Evolutionary conservation across 2,797 vertebrate species (phyloP).

Genomic region (Myioborus melanocephalus): DNA sequence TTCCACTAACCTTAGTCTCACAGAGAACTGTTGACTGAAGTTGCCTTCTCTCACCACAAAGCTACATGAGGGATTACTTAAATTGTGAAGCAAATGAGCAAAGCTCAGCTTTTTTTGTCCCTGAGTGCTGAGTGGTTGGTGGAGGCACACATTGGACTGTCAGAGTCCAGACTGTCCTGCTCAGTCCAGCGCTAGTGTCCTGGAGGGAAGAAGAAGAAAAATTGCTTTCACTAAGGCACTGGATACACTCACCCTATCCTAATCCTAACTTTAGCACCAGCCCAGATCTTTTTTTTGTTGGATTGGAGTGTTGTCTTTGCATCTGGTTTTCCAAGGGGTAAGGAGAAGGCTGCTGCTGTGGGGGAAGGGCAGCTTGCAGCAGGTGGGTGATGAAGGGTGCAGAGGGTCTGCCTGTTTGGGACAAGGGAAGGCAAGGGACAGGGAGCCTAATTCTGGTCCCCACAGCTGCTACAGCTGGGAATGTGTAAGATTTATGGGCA

Average conservation of each 20-base stretch:
- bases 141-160: background rate
- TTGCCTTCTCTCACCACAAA: conserved; percentile 25
- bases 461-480: background rate
- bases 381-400: background rate
- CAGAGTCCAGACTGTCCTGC: background rate
- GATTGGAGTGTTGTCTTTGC: background rate
- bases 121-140: background rate
- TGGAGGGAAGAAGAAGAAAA: background rate
- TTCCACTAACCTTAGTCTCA: conserved; percentile 25
- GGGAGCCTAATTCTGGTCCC: background rate
- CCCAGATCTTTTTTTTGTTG: background rate
- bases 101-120: background rate
- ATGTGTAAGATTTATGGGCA: background rate
- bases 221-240: background rate
- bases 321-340: background rate
- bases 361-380: background rate
- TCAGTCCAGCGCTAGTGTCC: background rate
- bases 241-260: background rate
- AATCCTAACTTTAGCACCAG: background rate
- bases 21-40: conserved; percentile 14
- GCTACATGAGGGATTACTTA: conserved; percentile 28
- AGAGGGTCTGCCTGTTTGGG: background rate
- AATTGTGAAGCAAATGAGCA: background rate
- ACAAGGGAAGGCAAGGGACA: background rate
- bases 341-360: background rate